Evolutionary conservation across 1,140 invertebrate species (phyloP), one percentile per base, ranked within the genome.

Genomic region (Leptinotarsa lineolata): DNA sequence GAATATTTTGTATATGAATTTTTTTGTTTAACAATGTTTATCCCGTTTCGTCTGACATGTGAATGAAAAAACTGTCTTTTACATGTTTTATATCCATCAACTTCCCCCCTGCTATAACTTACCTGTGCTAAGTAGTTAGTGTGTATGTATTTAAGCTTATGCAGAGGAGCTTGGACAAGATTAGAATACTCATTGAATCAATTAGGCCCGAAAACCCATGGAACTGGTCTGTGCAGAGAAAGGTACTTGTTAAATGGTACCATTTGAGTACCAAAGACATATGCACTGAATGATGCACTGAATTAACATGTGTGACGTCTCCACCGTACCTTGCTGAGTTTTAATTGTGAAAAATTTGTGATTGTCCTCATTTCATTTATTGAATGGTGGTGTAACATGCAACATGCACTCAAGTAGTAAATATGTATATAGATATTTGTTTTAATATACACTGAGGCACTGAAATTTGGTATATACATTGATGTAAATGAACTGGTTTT

Each of bases 141-240:
- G 71, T 80, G 72, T 81, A 74, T 81, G 77, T 77, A 78, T 81
- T 78, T 74, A 79, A 81, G 83, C 83, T 83, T 84, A 74, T 78
- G 80, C 81, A 82, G 81, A 79, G 74, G 76, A 79, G 80, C 81
- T 70, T 83, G 81, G 82, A 76, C 81, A 70, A 72, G 72, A 67
- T 78, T 83, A 78, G 81, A 83, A 74, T 73, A 79, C 68, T 78
- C 76, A 70, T 77, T 82, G 79, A 77, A 77, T 60, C 78, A 74
- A 72, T 82, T 84, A 78, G 81, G 81, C 74, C 79, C 80, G 63
- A 77, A 78, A 81, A 79, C 79, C 75, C 82, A 77, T 74, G 82
- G 81, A 77, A 78, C 76, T 72, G 82, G 83, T 78, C 79, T 84
- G 76, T 83, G 82, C 81, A 83, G 83, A 84, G 81, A 84, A 82